Conservation (phyloP, 1,140 invertebrate species). For the Monochamus saltuarius region DNA sequence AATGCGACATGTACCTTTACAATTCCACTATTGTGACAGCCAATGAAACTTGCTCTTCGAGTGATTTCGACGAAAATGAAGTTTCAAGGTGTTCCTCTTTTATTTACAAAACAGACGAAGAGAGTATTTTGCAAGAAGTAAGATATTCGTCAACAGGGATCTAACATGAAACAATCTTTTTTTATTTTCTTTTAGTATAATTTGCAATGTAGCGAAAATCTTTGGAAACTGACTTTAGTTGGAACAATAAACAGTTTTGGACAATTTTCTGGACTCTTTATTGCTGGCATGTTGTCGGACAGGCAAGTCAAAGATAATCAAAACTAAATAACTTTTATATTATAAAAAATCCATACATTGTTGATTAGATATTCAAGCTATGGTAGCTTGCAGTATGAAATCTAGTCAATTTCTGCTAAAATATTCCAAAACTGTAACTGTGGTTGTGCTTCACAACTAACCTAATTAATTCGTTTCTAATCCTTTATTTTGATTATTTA, state of each 20-base stretch:
- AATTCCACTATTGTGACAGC: slow-evolving; percentile 29
- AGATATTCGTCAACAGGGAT: no score
- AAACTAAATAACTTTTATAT: no score
- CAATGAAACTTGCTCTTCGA: slow-evolving; percentile 45
- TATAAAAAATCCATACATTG: no score
- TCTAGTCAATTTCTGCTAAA: no score
- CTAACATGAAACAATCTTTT: no score
- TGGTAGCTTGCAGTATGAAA: no score
- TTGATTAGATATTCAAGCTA: no score
- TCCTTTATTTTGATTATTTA: no score
- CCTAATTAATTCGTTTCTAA: no score
- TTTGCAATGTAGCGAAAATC: slow-evolving; percentile 60
- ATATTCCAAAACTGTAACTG: no score
- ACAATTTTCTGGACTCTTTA: slow-evolving; percentile 67
- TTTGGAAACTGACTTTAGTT: slow-evolving; percentile 70
- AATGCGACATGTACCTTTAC: slow-evolving; percentile 53
- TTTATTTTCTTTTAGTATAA: slow-evolving; percentile 55
- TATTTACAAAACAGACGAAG: slow-evolving; percentile 53
- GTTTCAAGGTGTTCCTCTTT: slow-evolving; percentile 52
- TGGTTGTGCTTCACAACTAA: no score
- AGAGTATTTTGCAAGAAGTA: slow-evolving; percentile 51
- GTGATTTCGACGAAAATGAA: slow-evolving; percentile 49
- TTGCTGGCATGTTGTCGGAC: slow-evolving; percentile 69
- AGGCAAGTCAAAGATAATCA: slow-evolving; percentile 50
- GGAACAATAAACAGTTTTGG: slow-evolving; percentile 72